Percentiles rank a stretch among this genome's conserved stretches.
These are phyloP conservation scores for Myotis daubentonii DNA, from an alignment of 2,797 vertebrate genomes.

Conservation along the genomic window DNA sequence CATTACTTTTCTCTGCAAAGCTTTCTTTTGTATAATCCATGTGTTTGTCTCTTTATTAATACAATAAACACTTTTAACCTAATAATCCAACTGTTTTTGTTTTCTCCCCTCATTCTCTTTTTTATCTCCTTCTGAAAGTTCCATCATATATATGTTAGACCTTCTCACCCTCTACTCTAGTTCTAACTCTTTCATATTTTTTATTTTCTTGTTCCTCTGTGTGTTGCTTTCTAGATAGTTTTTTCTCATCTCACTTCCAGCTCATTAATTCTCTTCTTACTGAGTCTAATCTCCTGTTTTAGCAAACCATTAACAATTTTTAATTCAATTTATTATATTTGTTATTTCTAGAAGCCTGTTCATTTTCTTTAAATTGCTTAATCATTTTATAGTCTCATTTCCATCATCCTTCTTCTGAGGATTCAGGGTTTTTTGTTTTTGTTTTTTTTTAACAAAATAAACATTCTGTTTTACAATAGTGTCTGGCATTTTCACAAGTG, in stretches of 20 bases:
- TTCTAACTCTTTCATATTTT: not conserved
- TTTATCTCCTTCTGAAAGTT: not conserved
- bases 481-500: not conserved
- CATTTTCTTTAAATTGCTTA: not conserved
- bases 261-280: not conserved
- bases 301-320: not conserved
- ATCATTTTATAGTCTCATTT: not conserved
- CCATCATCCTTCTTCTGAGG: not conserved
- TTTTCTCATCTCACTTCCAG: not conserved
- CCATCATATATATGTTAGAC: not conserved
- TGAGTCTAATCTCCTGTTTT: not conserved
- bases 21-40: not conserved
- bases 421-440: not conserved
- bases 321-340: not conserved
- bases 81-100: not conserved
- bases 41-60: not conserved
- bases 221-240: not conserved
- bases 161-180: not conserved
- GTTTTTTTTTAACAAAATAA: not conserved
- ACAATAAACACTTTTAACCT: not conserved
- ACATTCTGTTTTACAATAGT: not conserved
- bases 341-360: not conserved
- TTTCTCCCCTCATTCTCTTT: not conserved
- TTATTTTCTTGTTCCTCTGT: not conserved
- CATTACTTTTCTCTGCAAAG: not conserved